These are phyloP conservation scores for Patella ulyssiponensis DNA, from an alignment of 2,888 invertebrate species.

Conservation along the genomic window DNA sequence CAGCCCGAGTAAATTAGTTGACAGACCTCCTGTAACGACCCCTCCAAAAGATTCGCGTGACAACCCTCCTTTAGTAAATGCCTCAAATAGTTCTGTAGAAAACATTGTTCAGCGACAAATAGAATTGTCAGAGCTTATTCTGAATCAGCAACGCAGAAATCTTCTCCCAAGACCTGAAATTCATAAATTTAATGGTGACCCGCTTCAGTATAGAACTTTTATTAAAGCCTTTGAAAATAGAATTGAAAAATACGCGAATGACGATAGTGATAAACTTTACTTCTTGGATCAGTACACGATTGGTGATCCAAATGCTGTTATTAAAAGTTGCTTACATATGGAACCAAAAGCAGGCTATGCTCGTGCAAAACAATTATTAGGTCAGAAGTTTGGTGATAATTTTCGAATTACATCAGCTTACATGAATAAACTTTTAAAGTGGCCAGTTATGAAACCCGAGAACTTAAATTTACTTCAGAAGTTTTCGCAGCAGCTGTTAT, in stretches of 20 bases:
- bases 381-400: slow-evolving; percentile 16
- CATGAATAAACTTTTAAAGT: neutral
- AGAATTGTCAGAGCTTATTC: neutral
- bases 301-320: slow-evolving; percentile 17
- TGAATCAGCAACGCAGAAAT: slow-evolving; percentile 3
- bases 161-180: slow-evolving; percentile 29
- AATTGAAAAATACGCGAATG: slow-evolving; percentile 12
- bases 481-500: neutral
- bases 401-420: slow-evolving; percentile 7
- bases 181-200: slow-evolving; percentile 34
- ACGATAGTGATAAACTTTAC: slow-evolving; percentile 20
- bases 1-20: too few relatives aligned
- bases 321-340: slow-evolving; percentile 3
- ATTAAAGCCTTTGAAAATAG: slow-evolving; percentile 24
- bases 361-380: neutral
- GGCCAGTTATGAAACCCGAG: neutral
- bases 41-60: too few relatives aligned
- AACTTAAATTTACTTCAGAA: neutral
- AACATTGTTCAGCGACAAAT: neutral
- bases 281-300: slow-evolving; percentile 22
- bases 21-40: too few relatives aligned
- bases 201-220: slow-evolving; percentile 26
- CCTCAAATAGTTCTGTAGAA: neutral
- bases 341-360: slow-evolving; percentile 6
- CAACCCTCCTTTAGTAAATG: neutral